Base-by-base conservation (phyloP, 2,113 vertebrate genomes). In the Coryphaenoides rupestris region DNA sequence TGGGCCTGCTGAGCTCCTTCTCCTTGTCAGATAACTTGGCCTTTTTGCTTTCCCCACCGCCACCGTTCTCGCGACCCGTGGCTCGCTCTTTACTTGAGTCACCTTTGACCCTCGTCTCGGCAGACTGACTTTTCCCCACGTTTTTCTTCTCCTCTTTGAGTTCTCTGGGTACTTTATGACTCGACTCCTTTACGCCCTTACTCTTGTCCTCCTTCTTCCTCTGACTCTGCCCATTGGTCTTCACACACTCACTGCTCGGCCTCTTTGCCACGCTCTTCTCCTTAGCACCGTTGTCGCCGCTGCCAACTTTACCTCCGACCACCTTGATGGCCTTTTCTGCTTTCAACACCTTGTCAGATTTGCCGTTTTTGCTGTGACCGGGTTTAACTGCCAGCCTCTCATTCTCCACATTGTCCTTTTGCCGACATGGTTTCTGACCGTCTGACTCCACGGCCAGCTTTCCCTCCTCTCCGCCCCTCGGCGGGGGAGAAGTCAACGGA, bases 201-300 rank as follows among this genome's bases (percentile, higher is more conserved):
- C 79, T 72, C 63, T 77, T 89, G 66, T 79, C 80, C 0, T 88
- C 73, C 0, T 47, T 88, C 45, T 84, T 90, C 10, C 69, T 87
- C 2, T 86, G 85, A 68, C 66, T 81, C 54, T 68, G 90, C 59
- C 84, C 83, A 60, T 90, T 86, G 68, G 91, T 93, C 73, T 72
- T 89, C 28, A 81, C 86, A 23, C 86, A 86, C 55, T 88, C 93
- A 70, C 90, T 91, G 33, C 55, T 82, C 3, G 54, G 55, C 19
- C 84, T 91, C 55, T 72, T 79, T 4, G 21, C 19, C 3, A 46
- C 69, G 21, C 26, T 72, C 70, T 82, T 89, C 17, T 83, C 73
- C 33, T 78, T 81, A 40, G 49, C 69, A 45, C 68, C 75, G 47
- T 68, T 23, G 61, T 53, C 65, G 14, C 63, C 69, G 14, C 65